phyloP scores from a whole-genome alignment of 2,888 invertebrate genomes.

The Spicauda simplicius region DNA sequence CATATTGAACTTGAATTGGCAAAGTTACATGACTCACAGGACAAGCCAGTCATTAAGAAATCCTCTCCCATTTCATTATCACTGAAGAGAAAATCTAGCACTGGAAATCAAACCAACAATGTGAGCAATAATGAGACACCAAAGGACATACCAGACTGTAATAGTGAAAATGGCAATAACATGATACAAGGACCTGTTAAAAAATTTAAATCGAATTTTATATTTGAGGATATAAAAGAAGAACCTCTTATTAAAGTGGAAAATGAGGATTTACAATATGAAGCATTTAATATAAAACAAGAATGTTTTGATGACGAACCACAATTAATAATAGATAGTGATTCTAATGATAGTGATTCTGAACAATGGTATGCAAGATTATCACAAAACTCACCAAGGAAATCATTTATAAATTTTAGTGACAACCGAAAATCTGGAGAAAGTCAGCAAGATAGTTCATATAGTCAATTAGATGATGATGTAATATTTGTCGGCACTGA shows the following conservation, averaged over 20 bases:
- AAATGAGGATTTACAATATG: constrained; percentile 61
- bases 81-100: constrained; percentile 26
- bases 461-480: constrained; percentile 69
- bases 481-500: constrained; percentile 46
- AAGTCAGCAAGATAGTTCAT: constrained; percentile 62
- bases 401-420: constrained; percentile 59
- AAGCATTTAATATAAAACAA: constrained; percentile 72
- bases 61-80: constrained; percentile 43
- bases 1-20: constrained; percentile 56
- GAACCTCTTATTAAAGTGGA: constrained; percentile 56
- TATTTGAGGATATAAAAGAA: constrained; percentile 51
- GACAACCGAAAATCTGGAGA: constrained; percentile 45
- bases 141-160: neutral
- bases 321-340: constrained; percentile 70
- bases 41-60: constrained; percentile 49
- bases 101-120: neutral
- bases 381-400: constrained; percentile 77
- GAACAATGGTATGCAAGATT: constrained; percentile 81
- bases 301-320: constrained; percentile 70
- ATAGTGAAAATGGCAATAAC: neutral
- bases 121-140: neutral
- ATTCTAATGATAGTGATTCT: constrained; percentile 83
- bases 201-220: constrained; percentile 30
- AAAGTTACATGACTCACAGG: constrained; percentile 43
- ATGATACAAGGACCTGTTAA: neutral